Conservation (phyloP, 2,113 vertebrate genomes). For the Malaclemys terrapin region DNA sequence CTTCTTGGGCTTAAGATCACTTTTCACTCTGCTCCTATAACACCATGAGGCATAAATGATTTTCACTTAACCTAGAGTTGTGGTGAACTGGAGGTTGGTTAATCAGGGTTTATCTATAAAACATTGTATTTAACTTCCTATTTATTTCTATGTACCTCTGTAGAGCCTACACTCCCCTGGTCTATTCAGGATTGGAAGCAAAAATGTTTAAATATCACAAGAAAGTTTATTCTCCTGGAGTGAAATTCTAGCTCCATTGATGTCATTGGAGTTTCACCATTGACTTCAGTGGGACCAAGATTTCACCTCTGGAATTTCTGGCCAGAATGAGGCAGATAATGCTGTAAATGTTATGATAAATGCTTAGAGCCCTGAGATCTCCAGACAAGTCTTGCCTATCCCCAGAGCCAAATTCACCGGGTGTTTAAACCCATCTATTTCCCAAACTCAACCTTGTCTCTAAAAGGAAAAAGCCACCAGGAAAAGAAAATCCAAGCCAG, state of each 20-base stretch:
- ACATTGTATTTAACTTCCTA: not conserved
- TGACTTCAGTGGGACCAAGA: not conserved
- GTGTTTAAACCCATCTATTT: not conserved
- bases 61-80: not conserved
- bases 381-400: not conserved
- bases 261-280: not conserved
- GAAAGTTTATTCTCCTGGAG: not conserved
- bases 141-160: not conserved
- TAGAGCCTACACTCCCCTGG: not conserved
- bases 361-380: not conserved
- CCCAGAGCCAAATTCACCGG: not conserved
- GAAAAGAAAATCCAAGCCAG: not conserved
- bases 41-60: not conserved
- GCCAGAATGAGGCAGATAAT: not conserved
- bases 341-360: not conserved
- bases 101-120: not conserved
- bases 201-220: not conserved
- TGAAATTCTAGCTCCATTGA: not conserved
- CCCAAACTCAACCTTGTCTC: not conserved
- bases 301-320: not conserved
- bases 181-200: not conserved
- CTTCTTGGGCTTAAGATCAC: not conserved
- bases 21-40: not conserved
- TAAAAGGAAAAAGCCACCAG: not conserved
- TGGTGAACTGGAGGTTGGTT: not conserved